Evolutionary conservation across 2,888 invertebrate genomes (phyloP), one percentile per base, ranked within the genome.

Genomic region (Phalera bucephala): DNA sequence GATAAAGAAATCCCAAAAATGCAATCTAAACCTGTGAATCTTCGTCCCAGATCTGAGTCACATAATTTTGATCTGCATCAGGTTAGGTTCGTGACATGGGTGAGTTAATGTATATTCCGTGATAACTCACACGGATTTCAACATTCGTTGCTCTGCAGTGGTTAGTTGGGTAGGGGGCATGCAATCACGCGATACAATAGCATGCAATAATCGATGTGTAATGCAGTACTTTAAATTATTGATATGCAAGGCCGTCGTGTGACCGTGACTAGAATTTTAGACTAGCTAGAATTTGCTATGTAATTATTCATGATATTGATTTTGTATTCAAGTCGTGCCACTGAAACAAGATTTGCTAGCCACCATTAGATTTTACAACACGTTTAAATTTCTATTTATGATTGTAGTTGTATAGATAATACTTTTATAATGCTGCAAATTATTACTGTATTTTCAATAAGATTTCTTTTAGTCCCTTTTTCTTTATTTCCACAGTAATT

Each of bases 221-320:
- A 46, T 52, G 63, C 53, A 53, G 41, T 41, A 52, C 28, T 33
- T 44, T 58, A 39, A 48, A 55, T 63, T 57, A 63, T 52, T 53
- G 36, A 62, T 56, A 47, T 26, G 34, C 49, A 52, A 64, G 64
- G 62, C 51, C 50, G 36, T 36, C 17, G 10, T 34, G 25, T 36
- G 45, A 44, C 58, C 56, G 38, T 54, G 52, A 41, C 39, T 37
- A 34, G 44, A 49, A 46, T 52, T 46, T 42, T 37, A 41, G 36
- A 37, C 44, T 34, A 31, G 30, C 38, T 38, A 36, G 27, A 45
- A 35, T 46, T 39, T 30, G 38, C 31, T 32, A 25, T 25, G 28
- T 40, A 29, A 25, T 12, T 25, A 25, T 25, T 25, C 25, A 13
- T 4, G 17, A 17, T 25, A 25, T 12, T 25, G 25, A 25, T 25